Evolutionary conservation across 2,797 vertebrate species (phyloP).

Genomic region (Stomatorhinus walkeri): DNA sequence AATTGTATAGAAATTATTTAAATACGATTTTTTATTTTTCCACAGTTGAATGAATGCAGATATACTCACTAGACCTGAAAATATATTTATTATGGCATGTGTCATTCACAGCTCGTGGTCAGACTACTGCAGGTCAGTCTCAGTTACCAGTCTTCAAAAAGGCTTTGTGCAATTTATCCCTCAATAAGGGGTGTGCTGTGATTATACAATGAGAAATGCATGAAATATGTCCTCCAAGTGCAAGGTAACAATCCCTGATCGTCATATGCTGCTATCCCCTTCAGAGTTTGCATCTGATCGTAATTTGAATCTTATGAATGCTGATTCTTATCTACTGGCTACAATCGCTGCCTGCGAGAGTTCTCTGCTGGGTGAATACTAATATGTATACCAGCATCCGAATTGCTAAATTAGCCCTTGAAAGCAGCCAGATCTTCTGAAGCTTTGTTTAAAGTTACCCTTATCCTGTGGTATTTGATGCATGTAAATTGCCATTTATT

Average conservation of each 20-base stretch:
- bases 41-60: not conserved
- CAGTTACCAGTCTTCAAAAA: not conserved
- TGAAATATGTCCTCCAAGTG: not conserved
- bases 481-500: conserved; percentile 4
- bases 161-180: not conserved
- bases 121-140: not conserved
- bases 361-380: conserved; percentile 23
- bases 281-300: conserved; percentile 10
- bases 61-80: not conserved
- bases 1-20: conserved; percentile 4
- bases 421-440: not conserved
- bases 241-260: not conserved
- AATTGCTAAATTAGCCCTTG: conserved; percentile 7
- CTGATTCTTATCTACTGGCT: conserved; percentile 25
- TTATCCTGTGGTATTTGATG: not conserved
- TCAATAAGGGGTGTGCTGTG: not conserved
- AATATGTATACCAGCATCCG: not conserved
- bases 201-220: not conserved
- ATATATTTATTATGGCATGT: not conserved
- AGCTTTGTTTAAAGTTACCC: conserved; percentile 5
- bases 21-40: not conserved
- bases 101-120: not conserved
- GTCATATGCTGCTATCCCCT: not conserved
- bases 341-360: conserved; percentile 17
- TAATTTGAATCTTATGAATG: conserved; percentile 32